Base-by-base conservation (phyloP, 2,797 vertebrate genomes). In the Acanthis flammea region DNA sequence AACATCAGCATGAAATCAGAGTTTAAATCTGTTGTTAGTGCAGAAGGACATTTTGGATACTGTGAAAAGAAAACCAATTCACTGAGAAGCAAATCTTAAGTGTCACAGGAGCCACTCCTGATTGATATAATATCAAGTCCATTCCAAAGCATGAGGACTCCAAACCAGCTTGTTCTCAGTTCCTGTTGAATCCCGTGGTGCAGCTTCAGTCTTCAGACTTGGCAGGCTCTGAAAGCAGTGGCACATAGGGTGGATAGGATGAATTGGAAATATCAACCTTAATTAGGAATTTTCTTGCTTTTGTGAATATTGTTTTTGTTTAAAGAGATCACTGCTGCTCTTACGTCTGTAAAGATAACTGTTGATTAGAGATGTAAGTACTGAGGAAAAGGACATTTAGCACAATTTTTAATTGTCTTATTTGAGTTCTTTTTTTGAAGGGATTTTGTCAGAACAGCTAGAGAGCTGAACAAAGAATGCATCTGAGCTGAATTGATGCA, bases 341-440 rank as follows among this genome's bases (percentile, higher is more conserved):
- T 81, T 91, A 75, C 18, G 7, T 84, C 30, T 87, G 19, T 73
- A 82, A 70, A 2, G 13, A 23, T 72, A 63, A 79, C 35, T 66
- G 15, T 82, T 70, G 63, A 73, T 47, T 22, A 60, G 62, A 89
- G 35, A n/a, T 27, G 2, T 17, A 71, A 94, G n/a, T 50, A 35
- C 21, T 61, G 45, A 71, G 78, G 63, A 82, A 82, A 63, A 63
- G 57, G 53, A 25, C 72, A 44, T 67, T 88, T 80, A 94, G 39
- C 39, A 44, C 39, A 19, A 61, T 77, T 94, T 83, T 17, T 77
- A 77, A 80, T 90, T 78, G 77, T 74, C 57, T 89, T 70, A 79
- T 78, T 96, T 61, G 86, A 90, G 45, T 82, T 73, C 27, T 57
- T 70, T 89, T 89, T 81, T 84, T 78, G 61, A 86, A 88, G 84